Base-by-base conservation (phyloP, 2,113 vertebrate genomes). In the Vireo altiloquus region DNA sequence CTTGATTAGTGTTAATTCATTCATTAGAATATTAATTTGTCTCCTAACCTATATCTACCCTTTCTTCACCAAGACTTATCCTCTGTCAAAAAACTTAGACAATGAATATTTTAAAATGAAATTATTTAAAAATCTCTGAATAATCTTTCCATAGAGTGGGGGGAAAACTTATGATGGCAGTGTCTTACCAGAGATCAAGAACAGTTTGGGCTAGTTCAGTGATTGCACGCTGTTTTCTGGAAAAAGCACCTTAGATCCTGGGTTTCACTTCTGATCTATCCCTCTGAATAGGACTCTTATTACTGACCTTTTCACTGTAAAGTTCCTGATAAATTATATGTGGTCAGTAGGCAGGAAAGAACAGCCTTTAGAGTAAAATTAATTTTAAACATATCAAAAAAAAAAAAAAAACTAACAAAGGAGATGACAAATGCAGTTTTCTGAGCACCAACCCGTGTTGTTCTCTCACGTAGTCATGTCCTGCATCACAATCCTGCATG, bases 21-120 rank as follows among this genome's bases (percentile, higher is more conserved):
- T 94, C 70, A 82, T 91, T 82, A 90, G 56, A 91, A 69, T 76
- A 70, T 85, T 92, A 52, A 65, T 87, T 93, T 79, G 18, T 28
- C 19, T 52, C 13, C 28, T 85, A 92, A 76, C 30, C 10, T 81
- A 22, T 40, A 87, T 87, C n/a, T 49, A 76, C 18, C 20, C 37
- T 87, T 87, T 87, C 60, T 61, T 85, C 49, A 93, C n/a, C 53
- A 75, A 69, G 30, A 78, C 6, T 37, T 60, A 42, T 65, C n/a
- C 70, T n/a, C 57, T 84, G 24, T 33, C 47, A 81, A 53, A 63
- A 89, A 90, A 22, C 15, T 56, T 68, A 72, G 12, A 37, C 25
- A 81, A 60, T 33, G 9, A 66, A 39, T 69, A 85, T 74, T 80
- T 94, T 84, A 4, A 78, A 94, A 66, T 81, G 0, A 82, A 89